These are phyloP conservation scores for Dicyrtoma fusca DNA, from an alignment of 2,888 invertebrate genomes.

Conservation along the genomic window DNA sequence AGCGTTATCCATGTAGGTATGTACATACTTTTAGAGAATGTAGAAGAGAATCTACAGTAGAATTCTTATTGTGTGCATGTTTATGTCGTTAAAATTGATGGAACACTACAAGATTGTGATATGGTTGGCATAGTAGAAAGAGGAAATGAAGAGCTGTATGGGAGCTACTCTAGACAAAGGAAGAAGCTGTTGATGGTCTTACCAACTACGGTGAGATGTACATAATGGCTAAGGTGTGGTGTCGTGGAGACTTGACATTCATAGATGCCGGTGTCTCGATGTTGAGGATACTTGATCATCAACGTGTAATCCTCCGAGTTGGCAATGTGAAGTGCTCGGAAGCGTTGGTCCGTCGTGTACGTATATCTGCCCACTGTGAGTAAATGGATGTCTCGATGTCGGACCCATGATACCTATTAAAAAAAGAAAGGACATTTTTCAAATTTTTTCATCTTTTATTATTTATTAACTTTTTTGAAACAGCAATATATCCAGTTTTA, in stretches of 20 bases:
- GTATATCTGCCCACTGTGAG: slow-evolving; percentile 87
- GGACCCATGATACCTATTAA: slow-evolving; percentile 84
- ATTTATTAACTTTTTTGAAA: too few species aligned
- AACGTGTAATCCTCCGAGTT: slow-evolving; percentile 87
- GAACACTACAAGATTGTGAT: slow-evolving; percentile 1
- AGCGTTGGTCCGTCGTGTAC: slow-evolving; percentile 88
- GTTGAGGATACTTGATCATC: slow-evolving; percentile 89
- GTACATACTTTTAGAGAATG: too few species aligned
- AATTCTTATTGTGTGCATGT: too few species aligned
- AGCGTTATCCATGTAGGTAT: too few species aligned
- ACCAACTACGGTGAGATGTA: slow-evolving; percentile 89
- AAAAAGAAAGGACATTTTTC: too few species aligned
- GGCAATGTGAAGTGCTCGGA: slow-evolving; percentile 81
- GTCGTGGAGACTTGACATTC: slow-evolving; percentile 94
- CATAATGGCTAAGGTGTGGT: slow-evolving; percentile 89
- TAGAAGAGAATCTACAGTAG: too few species aligned
- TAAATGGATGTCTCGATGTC: slow-evolving; percentile 86
- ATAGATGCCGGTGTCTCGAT: slow-evolving; percentile 77
- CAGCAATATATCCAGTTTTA: too few species aligned
- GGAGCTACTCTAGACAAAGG: slow-evolving; percentile 2
- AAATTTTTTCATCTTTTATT: too few species aligned
- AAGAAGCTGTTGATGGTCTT: slow-evolving; percentile 62
- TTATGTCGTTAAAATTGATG: too few species aligned
- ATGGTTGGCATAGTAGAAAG: not conserved
- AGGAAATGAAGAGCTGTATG: not conserved